phyloP scores from a whole-genome alignment of 2,888 invertebrate species.

The Melitaea athalia region DNA sequence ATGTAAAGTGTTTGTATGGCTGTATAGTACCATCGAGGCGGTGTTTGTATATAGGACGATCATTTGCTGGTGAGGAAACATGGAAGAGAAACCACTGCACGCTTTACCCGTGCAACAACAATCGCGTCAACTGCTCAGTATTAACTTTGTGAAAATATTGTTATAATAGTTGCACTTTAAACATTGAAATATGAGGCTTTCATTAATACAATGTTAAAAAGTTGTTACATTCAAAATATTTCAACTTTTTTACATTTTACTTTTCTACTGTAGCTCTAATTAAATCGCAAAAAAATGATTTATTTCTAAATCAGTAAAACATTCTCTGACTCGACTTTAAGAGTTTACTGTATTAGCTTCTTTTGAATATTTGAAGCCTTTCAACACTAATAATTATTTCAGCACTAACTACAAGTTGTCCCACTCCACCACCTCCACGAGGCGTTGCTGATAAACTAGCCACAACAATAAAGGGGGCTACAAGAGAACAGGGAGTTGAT shows the following conservation, averaged over 20 bases:
- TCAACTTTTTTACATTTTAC: no score
- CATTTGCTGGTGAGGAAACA: constrained; percentile 85
- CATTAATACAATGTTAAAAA: no score
- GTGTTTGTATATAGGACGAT: constrained; percentile 83
- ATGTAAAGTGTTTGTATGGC: neutral
- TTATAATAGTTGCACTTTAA: no score
- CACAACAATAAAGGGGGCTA: constrained; percentile 74
- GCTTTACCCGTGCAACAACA: constrained; percentile 86
- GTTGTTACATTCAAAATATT: no score
- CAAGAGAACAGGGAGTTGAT: constrained; percentile 79
- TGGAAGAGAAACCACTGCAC: constrained; percentile 86
- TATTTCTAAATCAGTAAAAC: no score
- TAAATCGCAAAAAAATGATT: no score
- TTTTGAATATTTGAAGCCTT: neutral
- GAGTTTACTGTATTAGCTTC: no score
- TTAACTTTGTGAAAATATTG: constrained; percentile 47
- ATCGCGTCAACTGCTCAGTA: constrained; percentile 82
- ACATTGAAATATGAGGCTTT: no score
- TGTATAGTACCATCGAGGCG: constrained; percentile 49
- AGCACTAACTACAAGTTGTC: constrained; percentile 46
- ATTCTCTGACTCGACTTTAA: no score
- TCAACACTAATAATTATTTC: constrained; percentile 13
- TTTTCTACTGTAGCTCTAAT: no score
- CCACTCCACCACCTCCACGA: constrained; percentile 36
- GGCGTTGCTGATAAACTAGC: constrained; percentile 43